Evolutionary conservation across 2,888 invertebrate species (phyloP).

Genomic region (Neria commutata): DNA sequence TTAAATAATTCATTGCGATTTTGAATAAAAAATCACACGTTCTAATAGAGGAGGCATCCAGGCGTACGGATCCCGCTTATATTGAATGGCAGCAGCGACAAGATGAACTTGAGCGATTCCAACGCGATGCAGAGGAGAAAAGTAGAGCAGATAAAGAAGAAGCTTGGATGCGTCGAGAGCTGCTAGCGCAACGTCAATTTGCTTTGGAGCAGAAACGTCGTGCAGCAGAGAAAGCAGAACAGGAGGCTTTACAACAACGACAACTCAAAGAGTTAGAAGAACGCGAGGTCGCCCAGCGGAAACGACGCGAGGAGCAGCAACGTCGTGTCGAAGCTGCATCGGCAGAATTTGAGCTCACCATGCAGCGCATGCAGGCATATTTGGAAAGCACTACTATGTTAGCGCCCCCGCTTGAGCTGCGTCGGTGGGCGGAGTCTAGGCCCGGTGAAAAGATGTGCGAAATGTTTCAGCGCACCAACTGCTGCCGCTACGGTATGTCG

Average conservation of each 20-base stretch:
- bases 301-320: constrained; percentile 62
- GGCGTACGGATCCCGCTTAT: constrained; percentile 64
- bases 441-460: constrained; percentile 76
- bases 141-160: constrained; percentile 67
- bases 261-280: constrained; percentile 72
- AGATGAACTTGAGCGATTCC: constrained; percentile 64
- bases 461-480: constrained; percentile 86
- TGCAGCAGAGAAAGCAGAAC: constrained; percentile 65
- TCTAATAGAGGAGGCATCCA: constrained; percentile 60
- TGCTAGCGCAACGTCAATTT: constrained; percentile 70
- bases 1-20: not conserved
- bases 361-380: constrained; percentile 66
- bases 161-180: constrained; percentile 73
- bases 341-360: constrained; percentile 60
- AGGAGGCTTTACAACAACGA: constrained; percentile 68
- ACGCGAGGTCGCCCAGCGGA: constrained; percentile 64
- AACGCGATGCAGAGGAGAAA: constrained; percentile 65
- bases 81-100: constrained; percentile 65
- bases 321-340: constrained; percentile 45
- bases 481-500: constrained; percentile 83
- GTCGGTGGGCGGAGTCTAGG: constrained; percentile 69
- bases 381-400: too few species aligned
- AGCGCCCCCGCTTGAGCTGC: constrained; percentile 72
- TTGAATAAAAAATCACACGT: constrained; percentile 27
- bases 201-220: constrained; percentile 66